Conservation (phyloP, 2,888 invertebrate species). For the Drosophila tripunctata region DNA sequence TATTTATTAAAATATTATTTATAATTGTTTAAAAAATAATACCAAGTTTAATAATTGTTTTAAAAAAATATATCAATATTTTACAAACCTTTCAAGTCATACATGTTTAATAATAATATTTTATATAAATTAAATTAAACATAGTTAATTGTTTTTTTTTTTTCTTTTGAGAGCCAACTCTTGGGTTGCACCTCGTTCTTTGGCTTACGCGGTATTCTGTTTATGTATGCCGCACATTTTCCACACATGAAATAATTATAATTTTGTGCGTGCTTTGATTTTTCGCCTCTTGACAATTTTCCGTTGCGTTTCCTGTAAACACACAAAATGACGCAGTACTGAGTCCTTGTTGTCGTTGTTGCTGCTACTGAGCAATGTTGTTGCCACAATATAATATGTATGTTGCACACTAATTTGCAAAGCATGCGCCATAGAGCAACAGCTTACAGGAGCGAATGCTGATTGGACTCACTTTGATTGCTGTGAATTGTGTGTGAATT, state of each 20-base stretch:
- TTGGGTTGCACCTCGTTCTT: conserved; percentile 28
- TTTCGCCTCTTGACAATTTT: conserved; percentile 70
- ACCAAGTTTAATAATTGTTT: not conserved
- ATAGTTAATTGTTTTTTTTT: not conserved
- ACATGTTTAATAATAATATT: not conserved
- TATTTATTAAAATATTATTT: too few species aligned
- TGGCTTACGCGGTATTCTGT: conserved; percentile 32
- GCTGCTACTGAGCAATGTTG: conserved; percentile 3
- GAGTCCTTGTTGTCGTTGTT: conserved; percentile 25
- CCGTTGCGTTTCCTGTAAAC: conserved; percentile 55
- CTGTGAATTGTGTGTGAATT: conserved; percentile 12
- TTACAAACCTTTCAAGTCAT: not conserved
- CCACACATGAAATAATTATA: conserved; percentile 74
- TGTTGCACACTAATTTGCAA: conserved; percentile 33
- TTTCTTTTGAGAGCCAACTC: conserved; percentile 13
- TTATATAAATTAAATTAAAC: not conserved
- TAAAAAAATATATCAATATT: not conserved
- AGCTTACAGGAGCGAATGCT: conserved; percentile 34
- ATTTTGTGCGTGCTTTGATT: conserved; percentile 75
- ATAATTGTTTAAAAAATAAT: not conserved
- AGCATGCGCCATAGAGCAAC: conserved; percentile 47
- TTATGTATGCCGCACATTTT: conserved; percentile 64
- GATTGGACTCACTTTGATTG: conserved; percentile 47
- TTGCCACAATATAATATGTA: conserved; percentile 28
- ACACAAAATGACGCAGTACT: conserved; percentile 47